Evolutionary conservation across 2,797 vertebrate genomes (phyloP).

Genomic region (Limnodromus scolopaceus): DNA sequence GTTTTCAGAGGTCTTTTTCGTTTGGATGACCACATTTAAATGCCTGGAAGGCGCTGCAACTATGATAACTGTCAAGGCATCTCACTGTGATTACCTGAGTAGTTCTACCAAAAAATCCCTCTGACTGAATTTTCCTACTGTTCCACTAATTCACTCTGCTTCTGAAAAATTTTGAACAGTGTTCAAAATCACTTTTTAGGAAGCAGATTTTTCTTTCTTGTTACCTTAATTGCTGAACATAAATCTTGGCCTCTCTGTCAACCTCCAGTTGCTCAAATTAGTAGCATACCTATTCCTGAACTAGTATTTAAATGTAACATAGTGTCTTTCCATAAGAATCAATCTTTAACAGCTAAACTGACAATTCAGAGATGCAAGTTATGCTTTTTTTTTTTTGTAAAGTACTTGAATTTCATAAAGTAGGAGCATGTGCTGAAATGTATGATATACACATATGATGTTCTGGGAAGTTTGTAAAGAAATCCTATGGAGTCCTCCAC

Average conservation of each 20-base stretch:
- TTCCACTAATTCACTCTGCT: background rate
- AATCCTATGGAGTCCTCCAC: background rate
- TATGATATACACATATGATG: background rate
- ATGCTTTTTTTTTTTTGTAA: background rate
- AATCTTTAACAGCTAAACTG: background rate
- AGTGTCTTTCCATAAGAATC: background rate
- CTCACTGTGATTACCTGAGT: background rate
- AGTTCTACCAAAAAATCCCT: background rate
- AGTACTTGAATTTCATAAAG: background rate
- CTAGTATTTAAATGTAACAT: background rate
- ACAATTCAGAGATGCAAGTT: background rate
- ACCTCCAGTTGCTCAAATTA: background rate
- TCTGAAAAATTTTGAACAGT: background rate
- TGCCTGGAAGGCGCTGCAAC: background rate
- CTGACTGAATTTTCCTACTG: background rate
- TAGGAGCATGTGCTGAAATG: background rate
- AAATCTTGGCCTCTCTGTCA: background rate
- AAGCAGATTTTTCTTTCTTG: background rate
- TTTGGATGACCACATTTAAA: background rate
- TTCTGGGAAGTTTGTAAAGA: background rate
- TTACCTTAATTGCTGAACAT: background rate
- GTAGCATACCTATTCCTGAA: background rate
- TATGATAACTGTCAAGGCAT: background rate
- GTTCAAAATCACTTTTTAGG: background rate
- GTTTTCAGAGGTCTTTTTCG: background rate